phyloP scores from a whole-genome alignment of 2,888 invertebrate genomes.

The Megastigmus dorsalis region DNA sequence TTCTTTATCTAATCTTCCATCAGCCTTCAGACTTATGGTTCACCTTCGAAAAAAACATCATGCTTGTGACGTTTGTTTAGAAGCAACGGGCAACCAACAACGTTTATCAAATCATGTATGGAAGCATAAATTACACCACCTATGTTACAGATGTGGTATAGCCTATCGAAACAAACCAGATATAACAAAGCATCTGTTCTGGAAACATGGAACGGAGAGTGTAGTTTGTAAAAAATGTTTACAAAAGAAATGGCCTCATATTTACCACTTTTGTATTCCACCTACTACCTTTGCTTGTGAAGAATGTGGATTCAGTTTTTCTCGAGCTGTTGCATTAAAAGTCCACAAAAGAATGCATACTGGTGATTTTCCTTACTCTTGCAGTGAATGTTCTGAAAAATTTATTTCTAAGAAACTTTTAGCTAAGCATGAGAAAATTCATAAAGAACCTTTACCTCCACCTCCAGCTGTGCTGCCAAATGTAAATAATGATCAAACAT shows the following conservation, averaged over 20 bases:
- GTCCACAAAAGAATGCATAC: conserved; percentile 89
- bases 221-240: conserved; percentile 88
- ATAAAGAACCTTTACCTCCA: conserved; percentile 74
- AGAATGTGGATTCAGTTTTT: conserved; percentile 85
- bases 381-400: conserved; percentile 84
- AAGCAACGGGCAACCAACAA: conserved; percentile 86
- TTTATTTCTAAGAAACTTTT: conserved; percentile 89
- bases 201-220: conserved; percentile 95
- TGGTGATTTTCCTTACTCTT: conserved; percentile 83
- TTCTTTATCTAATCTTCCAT: conserved; percentile 85
- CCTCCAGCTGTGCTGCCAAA: background rate
- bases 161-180: conserved; percentile 91
- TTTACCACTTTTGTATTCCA: conserved; percentile 92
- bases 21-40: conserved; percentile 91
- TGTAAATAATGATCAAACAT: background rate
- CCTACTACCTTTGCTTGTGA: conserved; percentile 87
- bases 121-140: conserved; percentile 91
- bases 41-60: conserved; percentile 89
- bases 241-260: conserved; percentile 94
- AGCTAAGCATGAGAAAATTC: conserved; percentile 82
- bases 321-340: conserved; percentile 85
- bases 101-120: conserved; percentile 90
- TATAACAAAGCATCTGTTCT: conserved; percentile 91
- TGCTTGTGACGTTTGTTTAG: conserved; percentile 91
- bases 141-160: conserved; percentile 91